Percentiles rank a stretch among this genome's conserved stretches.
These are phyloP conservation scores for Sturnira hondurensis DNA, from an alignment of 2,113 vertebrate species.

Conservation along the genomic window DNA sequence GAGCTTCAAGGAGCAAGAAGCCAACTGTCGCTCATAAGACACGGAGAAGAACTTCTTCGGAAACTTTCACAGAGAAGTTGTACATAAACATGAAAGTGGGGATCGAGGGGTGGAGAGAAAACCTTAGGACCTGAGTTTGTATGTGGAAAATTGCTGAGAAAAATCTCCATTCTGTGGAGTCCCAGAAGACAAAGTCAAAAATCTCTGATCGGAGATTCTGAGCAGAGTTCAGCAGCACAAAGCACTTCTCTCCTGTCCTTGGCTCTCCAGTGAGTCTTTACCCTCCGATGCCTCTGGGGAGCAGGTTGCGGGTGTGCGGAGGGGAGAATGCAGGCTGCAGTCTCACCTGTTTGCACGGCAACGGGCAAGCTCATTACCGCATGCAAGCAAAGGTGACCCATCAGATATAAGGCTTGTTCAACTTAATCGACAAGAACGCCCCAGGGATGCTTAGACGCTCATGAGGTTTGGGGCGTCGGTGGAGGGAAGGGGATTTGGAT, in stretches of 20 bases:
- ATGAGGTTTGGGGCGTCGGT: fast-evolving
- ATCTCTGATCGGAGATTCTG: not conserved
- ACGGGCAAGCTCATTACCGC: not conserved
- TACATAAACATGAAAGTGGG: not conserved
- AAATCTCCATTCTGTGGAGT: not conserved
- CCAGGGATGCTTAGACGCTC: not conserved
- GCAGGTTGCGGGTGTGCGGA: not conserved
- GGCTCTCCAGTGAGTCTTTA: fast-evolving
- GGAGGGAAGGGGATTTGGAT: fast-evolving
- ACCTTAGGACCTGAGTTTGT: not conserved
- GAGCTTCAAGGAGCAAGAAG: not conserved
- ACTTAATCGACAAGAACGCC: not conserved
- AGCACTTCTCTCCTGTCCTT: not conserved
- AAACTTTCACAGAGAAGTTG: not conserved
- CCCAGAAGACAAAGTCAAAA: not conserved
- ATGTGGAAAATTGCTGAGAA: not conserved
- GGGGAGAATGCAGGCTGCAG: not conserved
- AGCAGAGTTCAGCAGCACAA: not conserved
- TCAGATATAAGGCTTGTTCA: not conserved
- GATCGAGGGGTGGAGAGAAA: not conserved
- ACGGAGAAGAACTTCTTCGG: not conserved
- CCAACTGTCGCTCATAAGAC: not conserved
- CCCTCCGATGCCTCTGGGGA: fast-evolving
- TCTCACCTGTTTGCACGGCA: not conserved
- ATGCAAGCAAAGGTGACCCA: not conserved